Conservation (phyloP, 2,888 invertebrate genomes). For the Arenicola marina region DNA sequence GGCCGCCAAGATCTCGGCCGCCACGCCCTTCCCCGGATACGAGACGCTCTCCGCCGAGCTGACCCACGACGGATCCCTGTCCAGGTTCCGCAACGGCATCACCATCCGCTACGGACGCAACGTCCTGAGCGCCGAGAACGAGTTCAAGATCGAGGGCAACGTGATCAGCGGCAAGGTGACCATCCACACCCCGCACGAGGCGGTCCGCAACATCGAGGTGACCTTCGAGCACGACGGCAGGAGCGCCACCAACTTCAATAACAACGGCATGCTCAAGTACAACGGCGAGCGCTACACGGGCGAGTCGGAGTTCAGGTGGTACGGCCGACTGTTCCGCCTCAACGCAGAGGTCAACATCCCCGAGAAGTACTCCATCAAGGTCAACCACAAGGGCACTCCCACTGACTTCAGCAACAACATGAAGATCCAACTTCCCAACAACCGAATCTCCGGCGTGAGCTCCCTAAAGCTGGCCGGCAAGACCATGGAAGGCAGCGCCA, state of each 20-base stretch:
- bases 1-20: neutral
- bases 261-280: conserved; percentile 10
- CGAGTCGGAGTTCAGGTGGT: conserved; percentile 12
- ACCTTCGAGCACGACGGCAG: conserved; percentile 17
- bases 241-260: conserved; percentile 16
- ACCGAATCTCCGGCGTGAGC: neutral
- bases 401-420: conserved; percentile 20
- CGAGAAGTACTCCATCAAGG: conserved; percentile 18
- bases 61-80: neutral
- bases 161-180: neutral
- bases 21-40: neutral
- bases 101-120: neutral
- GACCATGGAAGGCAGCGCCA: neutral
- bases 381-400: conserved; percentile 20
- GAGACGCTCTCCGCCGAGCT: neutral
- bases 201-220: conserved; percentile 4
- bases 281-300: conserved; percentile 15
- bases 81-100: neutral
- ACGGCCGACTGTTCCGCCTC: conserved; percentile 2
- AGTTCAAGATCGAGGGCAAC: neutral
- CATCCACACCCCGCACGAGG: conserved; percentile 10
- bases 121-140: neutral
- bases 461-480: neutral
- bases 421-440: conserved; percentile 1
- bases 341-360: conserved; percentile 15